Evolutionary conservation across 2,113 vertebrate species (phyloP), one percentile per base, ranked within the genome.

Genomic region (Periophthalmus modestus): DNA sequence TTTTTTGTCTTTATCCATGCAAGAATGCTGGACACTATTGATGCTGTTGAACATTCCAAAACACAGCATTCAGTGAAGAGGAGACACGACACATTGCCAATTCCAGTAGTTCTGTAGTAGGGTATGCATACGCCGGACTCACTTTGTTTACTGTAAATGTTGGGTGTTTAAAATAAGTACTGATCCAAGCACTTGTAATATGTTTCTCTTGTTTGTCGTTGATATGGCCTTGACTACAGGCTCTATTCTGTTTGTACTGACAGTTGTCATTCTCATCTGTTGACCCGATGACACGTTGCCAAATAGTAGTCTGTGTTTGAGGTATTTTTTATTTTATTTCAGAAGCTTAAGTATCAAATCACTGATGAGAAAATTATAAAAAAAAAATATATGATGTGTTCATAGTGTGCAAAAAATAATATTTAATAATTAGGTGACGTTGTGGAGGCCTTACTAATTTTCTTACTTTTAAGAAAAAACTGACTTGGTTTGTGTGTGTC

Each of bases 401-500:
- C 82, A 91, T 88, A 88, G 90, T 73, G 77, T 89, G 85, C 90
- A 82, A 83, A 85, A 76, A 82, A 82, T 63, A 73, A 81, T 77
- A 85, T 92, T 91, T 85, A 81, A 91, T 88, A 81, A 91, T 87
- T 84, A 91, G 81, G 86, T 91, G 88, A 91, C 81, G 86, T 90
- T 90, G 89, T 92, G 89, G 93, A 91, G 89, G 93, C 94, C 93
- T 93, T 94, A 93, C 89, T 89, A 71, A 91, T 90, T 93, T 94
- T 94, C 91, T 90, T 92, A 92, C 90, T 91, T 93, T 91, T 78
- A 89, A 88, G 83, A 88, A 89, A 90, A 84, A 85, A 77, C 79
- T 75, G 73, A 86, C 79, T 90, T 72, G 79, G 79, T 88, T 84
- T 89, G 78, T 88, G 84, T 91, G 85, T 85, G 73, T 89, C 85